These are phyloP conservation scores for Lumbricus terrestris DNA, from an alignment of 2,888 invertebrate genomes.

Conservation along the genomic window DNA sequence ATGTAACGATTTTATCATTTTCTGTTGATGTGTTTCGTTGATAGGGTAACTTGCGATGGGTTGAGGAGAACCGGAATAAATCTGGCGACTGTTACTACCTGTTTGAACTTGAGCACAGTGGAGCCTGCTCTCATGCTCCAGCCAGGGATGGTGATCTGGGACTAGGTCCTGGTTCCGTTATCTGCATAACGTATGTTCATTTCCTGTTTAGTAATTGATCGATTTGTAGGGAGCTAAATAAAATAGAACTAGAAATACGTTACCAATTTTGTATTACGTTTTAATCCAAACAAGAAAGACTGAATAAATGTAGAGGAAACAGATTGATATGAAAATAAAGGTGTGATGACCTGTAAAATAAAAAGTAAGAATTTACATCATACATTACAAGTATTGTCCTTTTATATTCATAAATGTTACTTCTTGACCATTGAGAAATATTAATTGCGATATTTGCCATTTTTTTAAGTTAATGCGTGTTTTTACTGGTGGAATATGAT, in stretches of 20 bases:
- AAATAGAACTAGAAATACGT: background rate
- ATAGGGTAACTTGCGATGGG: constrained; percentile 42
- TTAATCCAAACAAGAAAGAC: background rate
- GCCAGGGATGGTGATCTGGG: constrained; percentile 26
- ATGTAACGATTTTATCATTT: background rate
- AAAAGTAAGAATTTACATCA: background rate
- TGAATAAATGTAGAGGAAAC: background rate
- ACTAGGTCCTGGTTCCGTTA: constrained; percentile 53
- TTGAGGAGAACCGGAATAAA: constrained; percentile 51
- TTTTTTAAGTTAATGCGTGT: too few relatives aligned
- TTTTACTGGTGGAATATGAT: too few relatives aligned
- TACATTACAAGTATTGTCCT: background rate
- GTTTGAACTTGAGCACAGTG: constrained; percentile 49
- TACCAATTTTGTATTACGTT: background rate
- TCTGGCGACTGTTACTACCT: constrained; percentile 52
- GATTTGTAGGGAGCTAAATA: background rate
- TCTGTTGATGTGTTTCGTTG: constrained; percentile 15
- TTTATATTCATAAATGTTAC: background rate
- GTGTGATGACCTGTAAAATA: background rate
- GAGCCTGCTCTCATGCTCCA: constrained; percentile 31
- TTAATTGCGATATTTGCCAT: background rate
- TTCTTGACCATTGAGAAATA: background rate
- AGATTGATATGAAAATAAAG: background rate
- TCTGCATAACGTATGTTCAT: constrained; percentile 56
- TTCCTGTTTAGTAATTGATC: background rate